Percentiles rank a stretch among this genome's conserved stretches.
These are phyloP conservation scores for Hipposideros armiger DNA, from an alignment of 2,113 vertebrate genomes.

Conservation along the genomic window DNA sequence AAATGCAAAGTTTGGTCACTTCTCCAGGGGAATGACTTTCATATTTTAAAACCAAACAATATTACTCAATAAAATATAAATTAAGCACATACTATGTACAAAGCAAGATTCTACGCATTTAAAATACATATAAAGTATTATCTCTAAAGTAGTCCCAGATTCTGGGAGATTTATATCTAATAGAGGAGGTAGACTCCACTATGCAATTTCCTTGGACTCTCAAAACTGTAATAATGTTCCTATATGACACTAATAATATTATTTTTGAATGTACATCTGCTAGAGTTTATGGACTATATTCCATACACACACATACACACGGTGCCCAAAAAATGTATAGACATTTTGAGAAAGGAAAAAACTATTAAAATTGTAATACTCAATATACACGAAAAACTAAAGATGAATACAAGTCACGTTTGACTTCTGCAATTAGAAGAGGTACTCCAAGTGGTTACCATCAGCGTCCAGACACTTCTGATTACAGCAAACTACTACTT, in stretches of 20 bases:
- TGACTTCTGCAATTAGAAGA: too few relatives aligned
- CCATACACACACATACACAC: too few relatives aligned
- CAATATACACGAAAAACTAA: too few relatives aligned
- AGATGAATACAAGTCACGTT: too few relatives aligned
- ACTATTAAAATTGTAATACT: too few relatives aligned
- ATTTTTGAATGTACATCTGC: not conserved
- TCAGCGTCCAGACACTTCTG: too few relatives aligned
- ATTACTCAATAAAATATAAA: constrained; percentile 3
- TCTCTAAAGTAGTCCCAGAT: not conserved
- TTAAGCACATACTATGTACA: not conserved
- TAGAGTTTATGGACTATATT: not conserved
- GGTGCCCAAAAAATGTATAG: too few relatives aligned
- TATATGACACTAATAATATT: not conserved
- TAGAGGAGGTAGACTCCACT: not conserved
- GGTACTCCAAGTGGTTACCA: too few relatives aligned
- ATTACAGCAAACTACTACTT: too few relatives aligned
- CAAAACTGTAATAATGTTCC: not conserved
- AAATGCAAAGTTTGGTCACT: not conserved
- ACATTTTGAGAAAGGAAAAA: too few relatives aligned
- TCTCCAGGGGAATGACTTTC: not conserved
- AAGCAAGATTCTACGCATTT: not conserved
- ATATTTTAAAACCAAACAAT: not conserved
- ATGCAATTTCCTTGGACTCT: not conserved
- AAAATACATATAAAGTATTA: not conserved
- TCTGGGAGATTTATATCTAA: not conserved